A percentile compares a stretch with the other conserved stretches of the same genome.
These are phyloP conservation scores for Perithous albicinctus DNA, from an alignment of 2,888 invertebrate species.

Conservation along the genomic window DNA sequence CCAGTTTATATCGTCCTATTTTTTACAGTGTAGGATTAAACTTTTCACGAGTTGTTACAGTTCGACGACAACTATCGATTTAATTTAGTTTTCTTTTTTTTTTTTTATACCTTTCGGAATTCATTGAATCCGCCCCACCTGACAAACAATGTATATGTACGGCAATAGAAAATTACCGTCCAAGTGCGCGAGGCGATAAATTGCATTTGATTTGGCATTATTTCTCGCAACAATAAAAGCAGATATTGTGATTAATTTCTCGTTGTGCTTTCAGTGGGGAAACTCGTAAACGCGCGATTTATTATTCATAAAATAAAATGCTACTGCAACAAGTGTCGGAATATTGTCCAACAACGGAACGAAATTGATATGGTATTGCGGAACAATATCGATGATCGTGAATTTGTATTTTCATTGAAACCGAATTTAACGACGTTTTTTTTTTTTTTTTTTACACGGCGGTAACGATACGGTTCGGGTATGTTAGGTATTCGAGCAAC, in stretches of 20 bases:
- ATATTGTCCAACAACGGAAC: conserved; percentile 26
- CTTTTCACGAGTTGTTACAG: conserved; percentile 5
- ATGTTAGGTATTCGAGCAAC: not conserved
- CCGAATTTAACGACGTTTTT: not conserved
- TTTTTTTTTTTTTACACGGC: not conserved
- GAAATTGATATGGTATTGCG: conserved; percentile 15
- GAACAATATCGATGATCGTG: conserved; percentile 1
- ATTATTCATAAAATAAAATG: conserved; percentile 40
- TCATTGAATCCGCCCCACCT: not conserved
- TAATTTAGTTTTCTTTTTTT: not conserved
- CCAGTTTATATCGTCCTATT: too few species aligned
- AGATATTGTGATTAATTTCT: conserved; percentile 22
- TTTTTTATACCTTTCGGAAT: not conserved
- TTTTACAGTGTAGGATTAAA: conserved; percentile 10
- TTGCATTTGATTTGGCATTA: conserved; percentile 8
- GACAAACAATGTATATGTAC: too few species aligned
- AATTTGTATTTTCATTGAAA: conserved; percentile 12
- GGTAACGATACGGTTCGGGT: not conserved
- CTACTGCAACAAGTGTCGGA: conserved; percentile 46
- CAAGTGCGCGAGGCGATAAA: conserved; percentile 6
- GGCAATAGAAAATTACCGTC: not conserved
- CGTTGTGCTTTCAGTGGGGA: not conserved
- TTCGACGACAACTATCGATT: not conserved
- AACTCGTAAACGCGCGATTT: conserved; percentile 22
- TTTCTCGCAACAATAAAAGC: conserved; percentile 2